phyloP scores from a whole-genome alignment of 2,797 vertebrate genomes.

The Malurus splendens region DNA sequence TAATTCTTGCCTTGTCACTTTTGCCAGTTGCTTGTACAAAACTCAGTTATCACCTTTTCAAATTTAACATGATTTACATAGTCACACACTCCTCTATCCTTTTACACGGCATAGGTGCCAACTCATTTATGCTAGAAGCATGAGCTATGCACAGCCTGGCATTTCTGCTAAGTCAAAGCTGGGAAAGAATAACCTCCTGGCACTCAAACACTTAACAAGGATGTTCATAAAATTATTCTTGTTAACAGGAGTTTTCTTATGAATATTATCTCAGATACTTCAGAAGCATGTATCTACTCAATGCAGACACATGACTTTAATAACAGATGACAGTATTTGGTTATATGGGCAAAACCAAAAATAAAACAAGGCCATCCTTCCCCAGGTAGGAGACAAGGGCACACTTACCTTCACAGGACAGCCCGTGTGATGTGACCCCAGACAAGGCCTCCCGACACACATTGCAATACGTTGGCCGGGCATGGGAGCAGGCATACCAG shows the following conservation, averaged over 20 bases:
- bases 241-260: background rate
- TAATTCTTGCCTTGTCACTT: background rate
- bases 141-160: background rate
- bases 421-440: conserved; percentile 91
- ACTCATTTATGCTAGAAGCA: background rate
- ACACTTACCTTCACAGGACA: conserved; percentile 89
- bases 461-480: conserved; percentile 94
- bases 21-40: background rate
- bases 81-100: background rate
- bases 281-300: background rate
- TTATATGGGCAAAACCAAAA: background rate
- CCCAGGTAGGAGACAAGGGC: background rate
- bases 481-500: conserved; percentile 95
- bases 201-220: background rate
- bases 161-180: background rate
- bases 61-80: background rate
- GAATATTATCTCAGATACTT: background rate
- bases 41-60: background rate
- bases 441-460: conserved; percentile 91
- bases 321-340: background rate
- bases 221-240: background rate
- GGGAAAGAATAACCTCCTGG: background rate
- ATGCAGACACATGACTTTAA: background rate
- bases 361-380: background rate
- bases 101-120: background rate